These are phyloP conservation scores for Darevskia nairensis DNA, from an alignment of 2,797 vertebrate genomes.

Conservation along the genomic window DNA sequence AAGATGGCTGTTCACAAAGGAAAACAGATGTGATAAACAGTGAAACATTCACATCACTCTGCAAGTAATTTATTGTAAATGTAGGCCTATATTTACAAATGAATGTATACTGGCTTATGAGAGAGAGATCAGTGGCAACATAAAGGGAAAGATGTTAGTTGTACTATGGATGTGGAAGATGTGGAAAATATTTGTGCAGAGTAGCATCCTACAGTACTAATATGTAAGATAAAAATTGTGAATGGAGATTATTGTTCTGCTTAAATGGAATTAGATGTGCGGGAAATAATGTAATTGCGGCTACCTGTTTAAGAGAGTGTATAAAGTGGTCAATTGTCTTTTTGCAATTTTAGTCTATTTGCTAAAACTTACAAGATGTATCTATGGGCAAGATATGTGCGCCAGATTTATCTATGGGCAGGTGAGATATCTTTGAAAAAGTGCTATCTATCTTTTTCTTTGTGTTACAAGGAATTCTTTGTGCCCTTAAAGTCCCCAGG, in stretches of 20 bases:
- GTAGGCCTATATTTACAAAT: slow-evolving; percentile 43
- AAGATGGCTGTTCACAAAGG: slow-evolving; percentile 54
- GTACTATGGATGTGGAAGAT: background rate
- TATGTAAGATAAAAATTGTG: background rate
- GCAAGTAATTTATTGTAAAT: slow-evolving; percentile 36
- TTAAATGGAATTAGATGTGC: background rate
- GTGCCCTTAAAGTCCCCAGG: background rate
- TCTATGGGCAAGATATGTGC: background rate
- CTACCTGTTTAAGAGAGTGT: slow-evolving; percentile 14
- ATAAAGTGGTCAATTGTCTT: background rate
- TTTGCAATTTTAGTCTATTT: background rate
- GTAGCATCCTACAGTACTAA: fast-evolving
- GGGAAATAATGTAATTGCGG: background rate
- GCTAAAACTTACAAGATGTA: background rate
- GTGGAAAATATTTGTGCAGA: background rate
- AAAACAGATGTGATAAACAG: slow-evolving; percentile 40
- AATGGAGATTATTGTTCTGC: background rate
- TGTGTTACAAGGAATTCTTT: background rate
- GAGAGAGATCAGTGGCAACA: slow-evolving; percentile 14
- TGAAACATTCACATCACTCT: slow-evolving; percentile 13
- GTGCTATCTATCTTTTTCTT: background rate
- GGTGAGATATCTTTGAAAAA: background rate
- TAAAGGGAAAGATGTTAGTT: background rate
- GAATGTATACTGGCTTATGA: slow-evolving; percentile 8
- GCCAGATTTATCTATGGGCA: background rate